phyloP scores from a whole-genome alignment of 2,113 vertebrate genomes.

The Odocoileus virginianus region DNA sequence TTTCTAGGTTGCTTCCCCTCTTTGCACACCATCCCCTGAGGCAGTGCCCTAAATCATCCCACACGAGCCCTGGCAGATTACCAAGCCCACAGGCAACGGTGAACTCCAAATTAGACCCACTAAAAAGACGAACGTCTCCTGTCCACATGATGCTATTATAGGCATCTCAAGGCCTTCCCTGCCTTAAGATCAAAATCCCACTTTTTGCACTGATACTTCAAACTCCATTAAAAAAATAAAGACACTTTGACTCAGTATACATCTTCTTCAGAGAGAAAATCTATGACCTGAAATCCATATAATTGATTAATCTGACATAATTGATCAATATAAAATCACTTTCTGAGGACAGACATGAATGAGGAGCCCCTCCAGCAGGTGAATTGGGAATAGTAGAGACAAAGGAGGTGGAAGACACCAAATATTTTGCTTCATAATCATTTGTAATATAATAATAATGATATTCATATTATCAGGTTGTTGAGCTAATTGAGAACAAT shows the following conservation, averaged over 20 bases:
- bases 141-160: not conserved
- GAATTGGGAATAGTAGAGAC: not conserved
- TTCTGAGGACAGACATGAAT: not conserved
- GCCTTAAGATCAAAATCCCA: conserved; percentile 3
- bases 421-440: not conserved
- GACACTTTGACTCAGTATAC: not conserved
- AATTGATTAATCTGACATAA: not conserved
- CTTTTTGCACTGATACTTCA: not conserved
- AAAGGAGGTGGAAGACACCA: not conserved
- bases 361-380: not conserved
- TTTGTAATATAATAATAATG: not conserved
- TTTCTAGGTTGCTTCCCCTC: not conserved
- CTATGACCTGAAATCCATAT: not conserved
- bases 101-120: not conserved
- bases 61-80: not conserved
- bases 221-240: not conserved
- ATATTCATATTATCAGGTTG: not conserved
- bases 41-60: not conserved
- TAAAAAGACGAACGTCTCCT: not conserved
- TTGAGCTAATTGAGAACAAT: not conserved
- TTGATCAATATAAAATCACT: not conserved
- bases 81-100: not conserved
- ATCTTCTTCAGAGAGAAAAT: not conserved
- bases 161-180: not conserved
- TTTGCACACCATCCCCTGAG: not conserved